phyloP scores from a whole-genome alignment of 2,797 vertebrate species.

The Sebastes variabilis region DNA sequence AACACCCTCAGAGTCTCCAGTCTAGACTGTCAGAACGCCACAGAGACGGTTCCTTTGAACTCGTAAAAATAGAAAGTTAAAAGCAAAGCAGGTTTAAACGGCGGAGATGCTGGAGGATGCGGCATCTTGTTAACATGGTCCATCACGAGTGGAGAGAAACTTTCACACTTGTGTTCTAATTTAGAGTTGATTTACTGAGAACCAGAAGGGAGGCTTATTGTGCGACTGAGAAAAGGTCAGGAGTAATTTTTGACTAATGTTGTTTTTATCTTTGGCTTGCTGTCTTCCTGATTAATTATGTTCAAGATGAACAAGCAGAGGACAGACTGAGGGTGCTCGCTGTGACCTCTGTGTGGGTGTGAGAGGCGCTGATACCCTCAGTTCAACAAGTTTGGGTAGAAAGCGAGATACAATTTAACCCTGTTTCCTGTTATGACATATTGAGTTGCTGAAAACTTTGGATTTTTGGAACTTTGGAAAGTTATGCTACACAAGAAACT shows the following conservation, averaged over 20 bases:
- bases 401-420: constrained; percentile 26
- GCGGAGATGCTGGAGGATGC: constrained; percentile 9
- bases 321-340: constrained; percentile 9
- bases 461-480: neutral
- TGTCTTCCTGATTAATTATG: constrained; percentile 57
- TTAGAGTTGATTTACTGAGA: constrained; percentile 50
- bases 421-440: constrained; percentile 12
- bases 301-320: constrained; percentile 36
- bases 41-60: constrained; percentile 47
- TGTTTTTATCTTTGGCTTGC: constrained; percentile 44
- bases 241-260: constrained; percentile 65
- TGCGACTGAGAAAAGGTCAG: constrained; percentile 56
- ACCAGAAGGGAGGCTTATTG: constrained; percentile 51
- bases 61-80: constrained; percentile 44
- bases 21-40: constrained; percentile 12
- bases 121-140: constrained; percentile 53
- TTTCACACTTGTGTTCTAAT: constrained; percentile 39
- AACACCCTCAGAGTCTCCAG: constrained; percentile 31
- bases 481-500: neutral
- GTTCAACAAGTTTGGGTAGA: constrained; percentile 1
- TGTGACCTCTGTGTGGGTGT: constrained; percentile 41
- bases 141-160: constrained; percentile 42
- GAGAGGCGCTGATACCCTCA: neutral
- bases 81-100: constrained; percentile 40
- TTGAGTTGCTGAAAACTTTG: constrained; percentile 10